Percentiles rank a stretch among this genome's conserved stretches.
Conservation (phyloP, 1,140 invertebrate species). For the Lamellibrachia luymesi region DNA sequence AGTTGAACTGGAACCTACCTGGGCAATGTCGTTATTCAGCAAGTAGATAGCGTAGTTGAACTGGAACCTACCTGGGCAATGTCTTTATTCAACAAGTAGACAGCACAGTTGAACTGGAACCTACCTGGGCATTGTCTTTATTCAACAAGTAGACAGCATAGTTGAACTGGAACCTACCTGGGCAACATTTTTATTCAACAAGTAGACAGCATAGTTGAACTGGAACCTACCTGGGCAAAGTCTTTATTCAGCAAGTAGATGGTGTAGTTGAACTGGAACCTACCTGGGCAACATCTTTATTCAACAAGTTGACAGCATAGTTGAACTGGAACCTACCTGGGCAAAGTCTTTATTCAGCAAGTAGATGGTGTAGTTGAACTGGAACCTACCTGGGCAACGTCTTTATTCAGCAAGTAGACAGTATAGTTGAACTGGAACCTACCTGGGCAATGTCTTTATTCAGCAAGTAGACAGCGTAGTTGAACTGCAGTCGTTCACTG, state of each 20-base stretch:
- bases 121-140: slow-evolving; percentile 80
- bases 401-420: too few relatives aligned
- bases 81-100: slow-evolving; percentile 85
- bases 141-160: slow-evolving; percentile 85
- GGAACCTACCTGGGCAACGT: too few relatives aligned
- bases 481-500: slow-evolving; percentile 72
- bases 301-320: background rate
- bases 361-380: too few relatives aligned
- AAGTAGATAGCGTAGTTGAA: slow-evolving; percentile 82
- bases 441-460: slow-evolving; percentile 84
- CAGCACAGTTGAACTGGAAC: slow-evolving; percentile 76
- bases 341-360: too few relatives aligned
- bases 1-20: slow-evolving; percentile 60
- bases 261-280: too few relatives aligned
- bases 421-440: slow-evolving; percentile 13
- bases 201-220: too few relatives aligned
- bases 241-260: too few relatives aligned
- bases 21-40: slow-evolving; percentile 85
- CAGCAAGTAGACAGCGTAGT: slow-evolving; percentile 81
- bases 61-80: slow-evolving; percentile 73
- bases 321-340: background rate
- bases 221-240: too few relatives aligned
- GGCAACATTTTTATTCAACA: too few relatives aligned
- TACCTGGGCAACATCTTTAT: background rate
- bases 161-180: slow-evolving; percentile 70